Conservation (phyloP, 1,140 invertebrate genomes). For the Parasteatoda tepidariorum region DNA sequence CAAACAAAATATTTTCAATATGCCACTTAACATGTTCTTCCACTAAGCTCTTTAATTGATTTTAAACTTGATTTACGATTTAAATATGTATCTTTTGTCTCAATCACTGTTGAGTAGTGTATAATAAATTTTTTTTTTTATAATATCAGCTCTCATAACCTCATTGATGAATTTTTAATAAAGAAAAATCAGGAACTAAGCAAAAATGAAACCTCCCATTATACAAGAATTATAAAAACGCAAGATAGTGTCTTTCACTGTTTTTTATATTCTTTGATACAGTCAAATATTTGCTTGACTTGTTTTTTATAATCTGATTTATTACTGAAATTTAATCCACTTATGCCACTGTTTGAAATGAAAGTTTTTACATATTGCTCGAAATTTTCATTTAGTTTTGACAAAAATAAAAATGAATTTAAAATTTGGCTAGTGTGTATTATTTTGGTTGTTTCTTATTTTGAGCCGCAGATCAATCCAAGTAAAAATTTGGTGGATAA, state of each 20-base stretch:
- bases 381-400: conserved; percentile 42
- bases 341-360: conserved; percentile 27
- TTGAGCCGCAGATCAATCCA: background rate
- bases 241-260: conserved; percentile 7
- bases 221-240: conserved; percentile 23
- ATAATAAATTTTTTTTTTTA: background rate
- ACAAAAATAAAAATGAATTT: conserved; percentile 30
- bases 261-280: conserved; percentile 57
- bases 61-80: no score
- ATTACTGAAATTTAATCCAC: conserved; percentile 27
- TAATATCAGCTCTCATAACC: background rate
- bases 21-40: no score
- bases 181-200: background rate
- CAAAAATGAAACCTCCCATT: background rate
- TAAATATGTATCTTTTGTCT: no score
- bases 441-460: background rate
- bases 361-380: conserved; percentile 27
- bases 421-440: background rate
- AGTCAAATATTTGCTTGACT: conserved; percentile 57
- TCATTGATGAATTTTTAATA: conserved; percentile 33
- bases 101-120: no score
- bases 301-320: conserved; percentile 54
- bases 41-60: no score
- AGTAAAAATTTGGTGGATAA: no score
- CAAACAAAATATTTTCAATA: no score